These are phyloP conservation scores for Malurus alboscapulatus DNA, from an alignment of 2,113 vertebrate species.

Conservation along the genomic window DNA sequence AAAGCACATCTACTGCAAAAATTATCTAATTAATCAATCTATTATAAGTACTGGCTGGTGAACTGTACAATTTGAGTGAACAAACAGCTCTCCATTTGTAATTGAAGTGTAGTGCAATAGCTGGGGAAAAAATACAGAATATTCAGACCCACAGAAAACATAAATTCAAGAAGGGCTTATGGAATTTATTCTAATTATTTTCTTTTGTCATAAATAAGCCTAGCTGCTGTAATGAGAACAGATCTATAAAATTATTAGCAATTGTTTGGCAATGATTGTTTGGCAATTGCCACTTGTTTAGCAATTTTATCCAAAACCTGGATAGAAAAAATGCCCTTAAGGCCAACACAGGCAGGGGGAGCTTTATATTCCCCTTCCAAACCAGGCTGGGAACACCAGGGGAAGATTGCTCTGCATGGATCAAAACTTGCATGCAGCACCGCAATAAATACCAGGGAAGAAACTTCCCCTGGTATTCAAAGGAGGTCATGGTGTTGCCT, in stretches of 20 bases:
- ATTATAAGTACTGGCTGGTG: background rate
- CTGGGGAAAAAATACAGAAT: background rate
- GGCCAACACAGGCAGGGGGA: background rate
- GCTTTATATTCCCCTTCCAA: background rate
- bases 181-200: background rate
- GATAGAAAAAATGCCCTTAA: background rate
- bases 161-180: background rate
- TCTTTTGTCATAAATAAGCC: background rate
- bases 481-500: background rate
- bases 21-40: background rate
- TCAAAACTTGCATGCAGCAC: fast-evolving
- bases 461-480: no score
- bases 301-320: background rate
- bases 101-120: background rate
- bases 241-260: background rate
- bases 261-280: background rate
- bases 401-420: background rate
- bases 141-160: background rate
- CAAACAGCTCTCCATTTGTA: background rate
- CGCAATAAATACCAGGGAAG: background rate
- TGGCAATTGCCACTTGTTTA: background rate
- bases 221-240: background rate
- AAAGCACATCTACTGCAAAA: background rate
- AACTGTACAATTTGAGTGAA: background rate
- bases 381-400: background rate